Evolutionary conservation across 1,140 invertebrate species (phyloP), one percentile per base, ranked within the genome.

Genomic region (Pogonognathellus flavescens): DNA sequence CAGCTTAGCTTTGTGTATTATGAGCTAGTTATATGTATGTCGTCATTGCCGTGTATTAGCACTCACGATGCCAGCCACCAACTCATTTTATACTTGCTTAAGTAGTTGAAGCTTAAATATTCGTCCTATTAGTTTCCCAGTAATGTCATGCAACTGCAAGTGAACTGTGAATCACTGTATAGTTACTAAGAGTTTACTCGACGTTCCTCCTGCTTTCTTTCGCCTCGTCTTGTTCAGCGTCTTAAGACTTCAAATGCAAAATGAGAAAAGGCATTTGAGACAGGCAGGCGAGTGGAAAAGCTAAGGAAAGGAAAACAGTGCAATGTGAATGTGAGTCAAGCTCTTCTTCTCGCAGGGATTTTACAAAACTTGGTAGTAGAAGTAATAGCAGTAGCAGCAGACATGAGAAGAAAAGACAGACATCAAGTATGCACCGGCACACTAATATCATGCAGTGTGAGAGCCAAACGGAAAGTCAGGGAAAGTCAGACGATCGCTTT

Each of bases 241-340:
- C 70, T 76, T 49, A 76, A 76, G 70, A 76, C 70, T 31, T 76
- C 70, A 18, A 50, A 50, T 76, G 70, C 31, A 49, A 76, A 76
- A 76, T 76, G 41, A 31, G 70, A 76, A 76, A 76, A 76, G 41
- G 41, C 70, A 76, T 76, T 76, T 49, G 41, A 50, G 70, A 76
- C 41, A 49, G 41, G 1, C 25, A 49, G 16, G 1, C 25, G 16
- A 16, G 31, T 49, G 41, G 70, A 76, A 49, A 76, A n/a, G 31
- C 13, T 14, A 31, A 18, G 62, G 20, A 31, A 10, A 10, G 20
- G 62, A 10, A 25, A 66, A 66, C 20, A 25, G 25, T 25, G 62
- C 20, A 25, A 25, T 25, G 62, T 62, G 60, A 22, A 60, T n/a
- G 59, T 22, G 25, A 62, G n/a, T 18, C 20, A 13, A 66, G 62